Evolutionary conservation across 1,140 invertebrate species (phyloP).

Genomic region (Hycleus cichorii): DNA sequence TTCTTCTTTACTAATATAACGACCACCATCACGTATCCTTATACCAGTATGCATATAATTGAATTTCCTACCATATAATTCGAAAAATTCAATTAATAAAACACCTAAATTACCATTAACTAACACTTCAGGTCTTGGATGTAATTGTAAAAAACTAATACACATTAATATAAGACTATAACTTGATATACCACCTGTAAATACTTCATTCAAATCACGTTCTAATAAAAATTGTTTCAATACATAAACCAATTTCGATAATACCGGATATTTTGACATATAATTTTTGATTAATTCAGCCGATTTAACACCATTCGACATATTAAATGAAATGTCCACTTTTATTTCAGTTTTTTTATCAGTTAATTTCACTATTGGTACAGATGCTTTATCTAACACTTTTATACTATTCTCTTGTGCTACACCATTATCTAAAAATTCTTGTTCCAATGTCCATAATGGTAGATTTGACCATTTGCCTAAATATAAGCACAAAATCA

Average conservation of each 20-base stretch:
- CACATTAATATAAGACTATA: slow-evolving; percentile 98
- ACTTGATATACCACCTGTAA: slow-evolving; percentile 96
- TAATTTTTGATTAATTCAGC: slow-evolving; percentile 85
- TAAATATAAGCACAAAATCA: slow-evolving; percentile 59
- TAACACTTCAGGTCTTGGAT: slow-evolving; percentile 60
- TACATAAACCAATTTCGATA: slow-evolving; percentile 91
- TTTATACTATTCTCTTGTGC: slow-evolving; percentile 83
- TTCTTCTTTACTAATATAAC: slow-evolving; percentile 92
- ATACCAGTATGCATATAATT: slow-evolving; percentile 96
- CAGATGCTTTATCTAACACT: slow-evolving; percentile 94
- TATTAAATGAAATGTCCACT: slow-evolving; percentile 98
- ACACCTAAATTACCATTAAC: slow-evolving; percentile 80
- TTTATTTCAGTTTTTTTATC: slow-evolving; percentile 87
- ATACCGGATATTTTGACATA: slow-evolving; percentile 63
- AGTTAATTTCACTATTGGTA: slow-evolving; percentile 96
- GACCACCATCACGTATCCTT: slow-evolving; percentile 86
- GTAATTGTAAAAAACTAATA: slow-evolving; percentile 86
- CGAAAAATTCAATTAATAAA: slow-evolving; percentile 94
- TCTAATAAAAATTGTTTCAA: slow-evolving; percentile 96
- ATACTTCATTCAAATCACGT: slow-evolving; percentile 97
- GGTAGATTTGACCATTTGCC: slow-evolving; percentile 91
- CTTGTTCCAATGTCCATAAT: slow-evolving; percentile 81
- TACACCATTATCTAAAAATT: slow-evolving; percentile 79
- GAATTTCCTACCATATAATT: slow-evolving; percentile 93
- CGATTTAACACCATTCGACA: slow-evolving; percentile 91